phyloP scores from a whole-genome alignment of 2,888 invertebrate genomes.

The Ormyrus pomaceus region DNA sequence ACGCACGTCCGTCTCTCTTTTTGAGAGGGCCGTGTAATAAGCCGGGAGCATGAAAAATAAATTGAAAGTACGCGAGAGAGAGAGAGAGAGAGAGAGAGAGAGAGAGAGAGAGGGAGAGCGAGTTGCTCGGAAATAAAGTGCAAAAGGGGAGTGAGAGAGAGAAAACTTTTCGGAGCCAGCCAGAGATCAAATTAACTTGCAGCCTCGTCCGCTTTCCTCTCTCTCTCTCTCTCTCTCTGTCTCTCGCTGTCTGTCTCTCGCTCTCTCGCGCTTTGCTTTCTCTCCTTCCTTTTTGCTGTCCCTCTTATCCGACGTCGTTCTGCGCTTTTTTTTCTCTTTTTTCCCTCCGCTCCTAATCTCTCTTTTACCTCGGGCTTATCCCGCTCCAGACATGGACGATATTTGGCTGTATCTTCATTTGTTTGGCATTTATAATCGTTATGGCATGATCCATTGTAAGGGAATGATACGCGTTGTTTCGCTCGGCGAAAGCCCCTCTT shows the following conservation, averaged over 20 bases:
- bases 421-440: constrained; percentile 29
- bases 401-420: constrained; percentile 2
- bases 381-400: constrained; percentile 5
- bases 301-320: constrained; percentile 26
- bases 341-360: constrained; percentile 43
- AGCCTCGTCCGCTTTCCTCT: constrained; percentile 43
- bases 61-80: constrained; percentile 61
- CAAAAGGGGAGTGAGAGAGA: constrained; percentile 31
- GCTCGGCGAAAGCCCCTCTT: background rate
- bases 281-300: constrained; percentile 19
- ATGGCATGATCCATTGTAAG: background rate
- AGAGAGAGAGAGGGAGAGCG: constrained; percentile 41
- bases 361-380: constrained; percentile 35
- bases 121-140: background rate
- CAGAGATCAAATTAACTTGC: constrained; percentile 66
- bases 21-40: constrained; percentile 58
- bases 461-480: background rate
- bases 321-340: constrained; percentile 28
- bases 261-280: constrained; percentile 22
- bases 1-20: background rate
- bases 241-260: constrained; percentile 31
- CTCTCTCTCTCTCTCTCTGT: constrained; percentile 15
- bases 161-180: constrained; percentile 62
- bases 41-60: constrained; percentile 64
- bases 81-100: constrained; percentile 48